Base-by-base conservation (phyloP, 2,113 vertebrate species). In the Catharus minimus region DNA sequence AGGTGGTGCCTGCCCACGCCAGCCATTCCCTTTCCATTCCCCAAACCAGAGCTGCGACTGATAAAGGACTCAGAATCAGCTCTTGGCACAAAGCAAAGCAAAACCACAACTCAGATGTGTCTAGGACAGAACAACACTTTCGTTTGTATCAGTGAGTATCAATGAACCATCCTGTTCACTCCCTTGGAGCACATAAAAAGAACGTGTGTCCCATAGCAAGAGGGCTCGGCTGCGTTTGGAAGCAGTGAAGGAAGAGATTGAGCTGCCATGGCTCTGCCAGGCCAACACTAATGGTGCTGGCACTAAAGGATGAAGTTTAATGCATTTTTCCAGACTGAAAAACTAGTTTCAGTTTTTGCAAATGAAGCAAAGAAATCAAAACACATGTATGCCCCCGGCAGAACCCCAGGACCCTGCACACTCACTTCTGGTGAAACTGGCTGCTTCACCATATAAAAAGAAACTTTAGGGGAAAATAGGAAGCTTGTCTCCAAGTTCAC, bases 201-300 rank as follows among this genome's bases (percentile, higher is more conserved):
- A 1, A 0, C 0, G 32, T 13, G 50, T 11, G 39, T n/a, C 32
- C 15, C 1, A 0, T 13, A 18, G 73, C 5, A n/a, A 20, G 71
- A 27, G 38, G 33, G 38, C 53, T 52, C 2, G 0, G 58, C 14
- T 49, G 75, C 24, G 69, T 60, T 13, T 43, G 65, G 65, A n/a
- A 66, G 68, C 60, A 4, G 27, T 0, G 56, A 80, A 46, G 64
- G 52, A 71, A 33, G 67, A 66, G 87, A 18, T 33, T 4, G 4
- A 55, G 57, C 74, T 23, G 6, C 23, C 78, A 13, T 21, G 52
- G 49, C 58, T 74, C 61, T 46, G 68, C 44, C 32, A 19, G 72
- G 41, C 58, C 66, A 52, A 60, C 32, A 1, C 46, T 72, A 21
- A 1, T 0, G 0, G 7, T n/a, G 50, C 46, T 19, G 33, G 71